Evolutionary conservation across 2,797 vertebrate species (phyloP), one percentile per base, ranked within the genome.

Genomic region (Fistularia commersonii): DNA sequence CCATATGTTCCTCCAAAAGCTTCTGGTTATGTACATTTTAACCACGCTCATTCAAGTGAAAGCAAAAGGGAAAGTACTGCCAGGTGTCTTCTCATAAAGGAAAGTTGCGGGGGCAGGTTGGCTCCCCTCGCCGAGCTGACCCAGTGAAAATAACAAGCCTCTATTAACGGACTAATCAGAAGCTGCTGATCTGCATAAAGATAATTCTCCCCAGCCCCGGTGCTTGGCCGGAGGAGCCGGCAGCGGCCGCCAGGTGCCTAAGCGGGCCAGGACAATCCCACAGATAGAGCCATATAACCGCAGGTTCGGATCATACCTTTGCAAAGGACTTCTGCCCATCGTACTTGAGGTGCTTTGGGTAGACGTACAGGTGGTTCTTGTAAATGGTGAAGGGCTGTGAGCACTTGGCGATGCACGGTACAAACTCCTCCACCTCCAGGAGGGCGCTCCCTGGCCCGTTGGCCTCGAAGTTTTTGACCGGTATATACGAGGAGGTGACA

Each of bases 321-420:
- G 95, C 88, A 59, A 99, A 99, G 43, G 93, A 86, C 67, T 98
- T 98, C 64, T 99, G 97, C 69, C 93, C 92, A 57, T 99, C 97
- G 0, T 95, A 99, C 79, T 97, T 99, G 74, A 99, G 92, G 81
- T 93, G 87, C 55, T 92, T 96, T 1, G 94, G 96, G 77, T 97
- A 98, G 60, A 98, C 92, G 6, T 98, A 99, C 54, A 98, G 93
- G 76, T 98, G 97, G 78, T 97, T 98, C 76, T 93, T 97, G 78
- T 98, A 98, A 85, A 93, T 90, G 41, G 95, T 97, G 69, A 95
- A 97, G 11, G 97, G 96, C 48, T 98, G 96, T 32, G 95, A 96
- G 56, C 93, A 93, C 81, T 91, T 98, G 11, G 96, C 93, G 57
- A 95, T 94, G 76, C 90, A 95, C 15, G 95, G 96, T 36, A 97